phyloP scores from a whole-genome alignment of 2,797 vertebrate genomes.

The Myotis daubentonii region DNA sequence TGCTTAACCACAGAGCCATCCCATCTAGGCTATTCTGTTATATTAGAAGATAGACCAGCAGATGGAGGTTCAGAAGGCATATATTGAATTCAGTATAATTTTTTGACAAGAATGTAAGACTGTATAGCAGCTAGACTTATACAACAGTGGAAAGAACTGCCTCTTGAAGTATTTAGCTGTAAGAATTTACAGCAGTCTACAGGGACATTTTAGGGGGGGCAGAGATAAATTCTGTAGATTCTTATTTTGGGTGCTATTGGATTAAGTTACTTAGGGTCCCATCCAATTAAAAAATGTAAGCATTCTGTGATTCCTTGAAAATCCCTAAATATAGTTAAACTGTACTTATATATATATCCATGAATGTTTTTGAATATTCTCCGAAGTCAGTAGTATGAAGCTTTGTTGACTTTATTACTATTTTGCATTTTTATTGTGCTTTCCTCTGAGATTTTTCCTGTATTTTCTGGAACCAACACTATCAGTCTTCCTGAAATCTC shows the following conservation, averaged over 20 bases:
- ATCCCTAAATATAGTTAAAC: slow-evolving; percentile 57
- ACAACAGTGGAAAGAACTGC: slow-evolving; percentile 14
- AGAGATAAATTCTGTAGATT: slow-evolving; percentile 25
- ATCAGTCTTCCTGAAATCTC: slow-evolving; percentile 68
- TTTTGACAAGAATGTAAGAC: slow-evolving; percentile 36
- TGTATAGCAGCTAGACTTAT: neutral
- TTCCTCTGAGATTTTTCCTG: slow-evolving; percentile 60
- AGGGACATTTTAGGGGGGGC: neutral
- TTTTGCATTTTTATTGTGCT: slow-evolving; percentile 71
- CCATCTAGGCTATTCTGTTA: neutral
- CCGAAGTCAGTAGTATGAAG: slow-evolving; percentile 55
- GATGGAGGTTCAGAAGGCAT: slow-evolving; percentile 13
- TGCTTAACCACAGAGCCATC: no score
- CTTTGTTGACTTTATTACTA: slow-evolving; percentile 63
- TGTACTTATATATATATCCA: slow-evolving; percentile 17
- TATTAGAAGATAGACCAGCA: slow-evolving; percentile 17
- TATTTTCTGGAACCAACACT: slow-evolving; percentile 58
- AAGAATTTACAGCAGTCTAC: slow-evolving; percentile 22
- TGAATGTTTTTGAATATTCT: slow-evolving; percentile 61
- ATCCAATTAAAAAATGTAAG: slow-evolving; percentile 60
- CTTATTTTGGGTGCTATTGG: slow-evolving; percentile 37
- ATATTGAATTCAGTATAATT: slow-evolving; percentile 5
- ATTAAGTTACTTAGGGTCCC: slow-evolving; percentile 40
- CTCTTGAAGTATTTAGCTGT: neutral
- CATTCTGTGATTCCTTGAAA: slow-evolving; percentile 50